Base-by-base conservation (phyloP, 2,797 vertebrate species). In the Epinephelus awoara region DNA sequence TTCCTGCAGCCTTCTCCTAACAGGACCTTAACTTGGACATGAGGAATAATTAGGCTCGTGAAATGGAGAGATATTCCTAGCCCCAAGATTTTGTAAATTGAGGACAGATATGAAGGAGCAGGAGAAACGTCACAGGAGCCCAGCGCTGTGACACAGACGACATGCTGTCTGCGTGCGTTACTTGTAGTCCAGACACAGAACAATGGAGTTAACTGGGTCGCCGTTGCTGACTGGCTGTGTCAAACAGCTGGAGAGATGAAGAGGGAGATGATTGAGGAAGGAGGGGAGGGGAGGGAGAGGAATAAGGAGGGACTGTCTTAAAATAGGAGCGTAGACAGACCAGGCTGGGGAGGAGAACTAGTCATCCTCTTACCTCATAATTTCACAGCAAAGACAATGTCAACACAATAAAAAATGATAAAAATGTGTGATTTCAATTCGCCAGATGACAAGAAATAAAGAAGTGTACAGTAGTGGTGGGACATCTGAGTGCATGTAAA, bases 181-280 rank as follows among this genome's bases (percentile, higher is more conserved):
- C 75, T 85, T 51, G 69, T 72, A 75, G 57, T 82, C 75, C 85
- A 85, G 68, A 88, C 73, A 58, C 74, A 84, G 81, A 89, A 92
- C 91, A 93, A 92, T 91, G 74, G 80, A 69, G 75, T 77, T 86
- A 93, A 92, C 79, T 94, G 89, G 92, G 92, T 90, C 88, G 77
- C 65, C 42, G 27, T 82, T 75, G 71, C 52, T 2, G 69, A 85
- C 74, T 81, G 75, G 79, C 83, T 83, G 79, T 77, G 80, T 68
- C 65, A 84, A 92, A 93, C 92, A 93, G 89, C 91, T 93, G 92
- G 80, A 85, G 89, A 91, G 77, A 83, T 84, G 62, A 74, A 75
- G 79, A 65, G 58, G 70, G 83, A 54, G 29, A 42, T 65, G 77
- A 85, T 66, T 85, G 81, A 68, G 55, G 42, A 76, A 57, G 62